These are phyloP conservation scores for Cataglyphis livida DNA, from an alignment of 2,888 invertebrate genomes.

Conservation along the genomic window DNA sequence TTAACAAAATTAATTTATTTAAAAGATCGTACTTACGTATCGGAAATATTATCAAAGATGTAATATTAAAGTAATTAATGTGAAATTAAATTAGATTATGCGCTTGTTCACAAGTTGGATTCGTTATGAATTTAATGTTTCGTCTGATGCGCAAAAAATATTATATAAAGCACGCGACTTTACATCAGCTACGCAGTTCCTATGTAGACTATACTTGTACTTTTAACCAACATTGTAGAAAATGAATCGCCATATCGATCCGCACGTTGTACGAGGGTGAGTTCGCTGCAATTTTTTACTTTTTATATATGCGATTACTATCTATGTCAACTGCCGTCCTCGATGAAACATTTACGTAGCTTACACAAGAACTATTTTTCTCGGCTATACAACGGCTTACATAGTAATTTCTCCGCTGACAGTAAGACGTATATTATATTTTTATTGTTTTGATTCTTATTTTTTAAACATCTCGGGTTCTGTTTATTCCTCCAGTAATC, in stretches of 20 bases:
- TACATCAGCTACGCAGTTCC: not conserved
- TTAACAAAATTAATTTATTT: not conserved
- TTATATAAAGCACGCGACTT: not conserved
- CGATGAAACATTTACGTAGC: conserved; percentile 38
- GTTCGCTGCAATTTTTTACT: conserved; percentile 4
- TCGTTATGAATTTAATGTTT: not conserved
- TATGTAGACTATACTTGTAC: not conserved
- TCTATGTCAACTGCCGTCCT: conserved; percentile 45
- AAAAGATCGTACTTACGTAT: not conserved
- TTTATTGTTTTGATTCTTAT: not conserved
- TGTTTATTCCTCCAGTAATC: not conserved
- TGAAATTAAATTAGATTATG: not conserved
- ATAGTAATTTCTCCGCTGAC: not conserved
- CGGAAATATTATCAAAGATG: not conserved
- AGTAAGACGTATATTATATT: not conserved
- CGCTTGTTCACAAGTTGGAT: not conserved
- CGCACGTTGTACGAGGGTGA: conserved; percentile 15
- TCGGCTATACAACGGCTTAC: not conserved
- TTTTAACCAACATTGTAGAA: conserved; percentile 17
- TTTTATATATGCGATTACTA: conserved; percentile 31
- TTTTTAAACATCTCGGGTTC: not conserved
- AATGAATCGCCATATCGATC: conserved; percentile 49
- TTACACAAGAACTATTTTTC: conserved; percentile 7
- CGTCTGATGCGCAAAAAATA: not conserved
- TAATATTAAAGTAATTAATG: not conserved